phyloP scores from a whole-genome alignment of 2,113 vertebrate species.

The Microcebus ravelobensis region DNA sequence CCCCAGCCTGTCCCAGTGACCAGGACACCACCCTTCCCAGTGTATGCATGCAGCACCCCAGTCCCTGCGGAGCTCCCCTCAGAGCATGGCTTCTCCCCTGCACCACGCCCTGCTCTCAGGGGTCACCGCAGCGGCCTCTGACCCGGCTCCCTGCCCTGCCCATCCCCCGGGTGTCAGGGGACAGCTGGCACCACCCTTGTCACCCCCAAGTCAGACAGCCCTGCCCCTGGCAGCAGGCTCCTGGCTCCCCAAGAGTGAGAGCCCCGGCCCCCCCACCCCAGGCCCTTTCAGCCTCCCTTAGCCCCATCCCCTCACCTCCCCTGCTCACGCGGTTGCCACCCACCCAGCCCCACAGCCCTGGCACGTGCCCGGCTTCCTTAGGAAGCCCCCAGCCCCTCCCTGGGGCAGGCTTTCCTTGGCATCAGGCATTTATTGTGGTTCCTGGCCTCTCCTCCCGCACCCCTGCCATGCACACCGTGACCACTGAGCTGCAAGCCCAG shows the following conservation, averaged over 20 bases:
- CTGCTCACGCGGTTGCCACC: no score
- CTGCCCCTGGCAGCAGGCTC: neutral
- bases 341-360: no score
- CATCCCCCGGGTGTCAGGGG: neutral
- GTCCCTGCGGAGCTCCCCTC: accelerated
- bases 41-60: neutral
- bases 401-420: accelerated
- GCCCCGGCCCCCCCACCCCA: neutral
- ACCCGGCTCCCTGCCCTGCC: neutral
- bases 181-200: slow-evolving; percentile 19
- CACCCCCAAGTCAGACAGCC: neutral
- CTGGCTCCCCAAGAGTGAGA: neutral
- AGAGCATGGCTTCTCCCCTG: accelerated
- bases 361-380: no score
- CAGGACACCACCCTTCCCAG: neutral
- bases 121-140: neutral
- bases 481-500: accelerated
- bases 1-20: accelerated
- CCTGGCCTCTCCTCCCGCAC: neutral
- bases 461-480: no score
- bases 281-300: neutral
- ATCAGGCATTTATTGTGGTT: neutral
- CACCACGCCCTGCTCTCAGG: neutral
- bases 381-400: neutral
- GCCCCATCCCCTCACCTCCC: no score